A percentile compares a stretch with the other conserved stretches of the same genome.
Conservation (phyloP, 2,113 vertebrate genomes). For the Spea bombifrons region DNA sequence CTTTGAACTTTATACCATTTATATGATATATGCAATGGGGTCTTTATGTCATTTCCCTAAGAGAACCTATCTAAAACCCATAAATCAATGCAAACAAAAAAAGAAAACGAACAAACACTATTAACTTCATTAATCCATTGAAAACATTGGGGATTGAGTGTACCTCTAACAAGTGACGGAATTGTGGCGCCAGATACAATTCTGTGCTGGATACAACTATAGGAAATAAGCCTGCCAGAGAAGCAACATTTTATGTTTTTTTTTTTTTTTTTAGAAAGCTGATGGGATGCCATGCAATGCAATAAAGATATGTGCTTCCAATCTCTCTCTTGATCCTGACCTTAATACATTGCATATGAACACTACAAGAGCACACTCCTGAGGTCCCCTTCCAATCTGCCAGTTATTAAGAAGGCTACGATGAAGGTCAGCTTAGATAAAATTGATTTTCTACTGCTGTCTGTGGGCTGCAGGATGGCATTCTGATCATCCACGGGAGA, state of each 20-base stretch:
- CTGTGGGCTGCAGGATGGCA: background rate
- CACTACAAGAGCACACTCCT: slow-evolving; percentile 12
- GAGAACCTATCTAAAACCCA: no score
- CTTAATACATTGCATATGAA: slow-evolving; percentile 20
- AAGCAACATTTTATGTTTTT: background rate
- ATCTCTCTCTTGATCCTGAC: slow-evolving; percentile 28
- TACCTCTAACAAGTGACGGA: no score
- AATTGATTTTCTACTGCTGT: slow-evolving; percentile 28
- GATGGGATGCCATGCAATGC: background rate
- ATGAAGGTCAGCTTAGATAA: slow-evolving; percentile 11
- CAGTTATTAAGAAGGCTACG: slow-evolving; percentile 10
- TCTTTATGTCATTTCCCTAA: no score
- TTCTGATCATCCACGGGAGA: background rate
- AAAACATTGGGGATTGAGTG: no score
- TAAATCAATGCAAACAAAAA: no score
- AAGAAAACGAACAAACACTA: no score
- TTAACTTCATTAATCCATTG: no score
- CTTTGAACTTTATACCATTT: no score
- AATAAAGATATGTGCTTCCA: background rate
- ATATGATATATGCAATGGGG: no score
- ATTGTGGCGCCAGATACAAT: background rate
- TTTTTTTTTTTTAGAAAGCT: background rate
- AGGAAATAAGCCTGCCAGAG: background rate
- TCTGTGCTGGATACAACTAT: background rate
- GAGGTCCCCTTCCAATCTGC: slow-evolving; percentile 25